A percentile compares a stretch with the other conserved stretches of the same genome.
Conservation (phyloP, 64 coral and sea anemone species). For the Catalaphyllia jardinei region DNA sequence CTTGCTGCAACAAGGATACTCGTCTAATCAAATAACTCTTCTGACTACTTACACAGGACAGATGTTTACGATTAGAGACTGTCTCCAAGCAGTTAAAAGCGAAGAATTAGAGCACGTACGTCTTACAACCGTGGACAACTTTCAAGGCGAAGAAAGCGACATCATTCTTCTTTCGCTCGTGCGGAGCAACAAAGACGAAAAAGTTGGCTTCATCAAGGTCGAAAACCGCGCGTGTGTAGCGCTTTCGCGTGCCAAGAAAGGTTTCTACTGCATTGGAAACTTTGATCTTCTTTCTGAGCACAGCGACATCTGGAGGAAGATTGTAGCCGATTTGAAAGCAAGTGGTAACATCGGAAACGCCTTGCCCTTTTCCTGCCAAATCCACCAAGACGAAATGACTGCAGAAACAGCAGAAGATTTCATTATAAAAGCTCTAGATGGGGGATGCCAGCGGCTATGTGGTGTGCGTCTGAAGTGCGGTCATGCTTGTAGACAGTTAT, state of each 20-base stretch:
- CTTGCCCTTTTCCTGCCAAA: conserved; percentile 73
- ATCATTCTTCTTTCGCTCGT: conserved; percentile 86
- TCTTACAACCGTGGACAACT: conserved; percentile 86
- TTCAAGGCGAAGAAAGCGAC: conserved; percentile 87
- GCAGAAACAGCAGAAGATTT: conserved; percentile 56
- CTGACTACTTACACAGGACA: conserved; percentile 90
- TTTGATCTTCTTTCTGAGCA: conserved; percentile 58
- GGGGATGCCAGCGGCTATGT: conserved; percentile 73
- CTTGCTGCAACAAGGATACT: conserved; percentile 82
- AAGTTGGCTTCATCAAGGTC: conserved; percentile 74
- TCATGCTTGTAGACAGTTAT: conserved; percentile 61
- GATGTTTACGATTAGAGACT: conserved; percentile 72
- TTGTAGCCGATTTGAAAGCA: conserved; percentile 35
- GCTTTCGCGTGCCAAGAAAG: conserved; percentile 75
- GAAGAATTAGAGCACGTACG: conserved; percentile 43
- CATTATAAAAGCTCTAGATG: conserved; percentile 35
- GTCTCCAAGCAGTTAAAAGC: conserved; percentile 3
- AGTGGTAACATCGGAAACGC: conserved; percentile 30
- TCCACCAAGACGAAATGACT: conserved; percentile 42
- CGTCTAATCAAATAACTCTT: conserved; percentile 58
- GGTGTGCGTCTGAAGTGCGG: conserved; percentile 69
- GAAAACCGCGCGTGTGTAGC: conserved; percentile 80
- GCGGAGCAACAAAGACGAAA: conserved; percentile 67
- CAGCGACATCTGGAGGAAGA: conserved; percentile 68
- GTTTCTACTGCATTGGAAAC: conserved; percentile 88